These are phyloP conservation scores for Enteromius trimaculatus DNA, from an alignment of 2,797 vertebrate species.

Conservation along the genomic window DNA sequence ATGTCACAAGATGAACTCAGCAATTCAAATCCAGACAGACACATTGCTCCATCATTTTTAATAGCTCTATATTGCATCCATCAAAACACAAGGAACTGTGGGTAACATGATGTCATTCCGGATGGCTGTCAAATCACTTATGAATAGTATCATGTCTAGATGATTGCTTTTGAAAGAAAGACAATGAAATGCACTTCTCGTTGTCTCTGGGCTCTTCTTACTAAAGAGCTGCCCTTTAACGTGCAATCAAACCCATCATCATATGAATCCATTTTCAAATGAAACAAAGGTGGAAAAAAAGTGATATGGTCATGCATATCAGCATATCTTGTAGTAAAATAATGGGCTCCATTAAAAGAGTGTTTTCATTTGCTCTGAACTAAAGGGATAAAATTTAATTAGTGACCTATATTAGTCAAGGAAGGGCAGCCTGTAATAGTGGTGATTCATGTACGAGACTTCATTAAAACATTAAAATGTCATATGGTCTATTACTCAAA, in stretches of 20 bases:
- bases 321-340: conserved; percentile 38
- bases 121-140: conserved; percentile 20
- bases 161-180: conserved; percentile 30
- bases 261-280: conserved; percentile 28
- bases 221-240: conserved; percentile 33
- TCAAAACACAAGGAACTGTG: conserved; percentile 8
- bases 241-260: conserved; percentile 23
- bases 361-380: conserved; percentile 49
- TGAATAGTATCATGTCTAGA: conserved; percentile 19
- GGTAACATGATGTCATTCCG: conserved; percentile 11
- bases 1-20: not conserved
- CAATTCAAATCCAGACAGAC: not conserved
- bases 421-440: conserved; percentile 28
- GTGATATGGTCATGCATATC: conserved; percentile 15
- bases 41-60: conserved; percentile 2
- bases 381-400: conserved; percentile 55
- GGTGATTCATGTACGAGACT: conserved; percentile 48
- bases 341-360: conserved; percentile 50
- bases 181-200: conserved; percentile 34
- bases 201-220: conserved; percentile 8
- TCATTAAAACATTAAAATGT: conserved; percentile 44
- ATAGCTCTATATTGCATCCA: conserved; percentile 10
- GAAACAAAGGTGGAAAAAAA: conserved; percentile 27
- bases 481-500: conserved; percentile 44
- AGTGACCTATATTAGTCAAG: conserved; percentile 49